These are phyloP conservation scores for Drosophila nigromelanica DNA, from an alignment of 1,140 invertebrate genomes.

Conservation along the genomic window DNA sequence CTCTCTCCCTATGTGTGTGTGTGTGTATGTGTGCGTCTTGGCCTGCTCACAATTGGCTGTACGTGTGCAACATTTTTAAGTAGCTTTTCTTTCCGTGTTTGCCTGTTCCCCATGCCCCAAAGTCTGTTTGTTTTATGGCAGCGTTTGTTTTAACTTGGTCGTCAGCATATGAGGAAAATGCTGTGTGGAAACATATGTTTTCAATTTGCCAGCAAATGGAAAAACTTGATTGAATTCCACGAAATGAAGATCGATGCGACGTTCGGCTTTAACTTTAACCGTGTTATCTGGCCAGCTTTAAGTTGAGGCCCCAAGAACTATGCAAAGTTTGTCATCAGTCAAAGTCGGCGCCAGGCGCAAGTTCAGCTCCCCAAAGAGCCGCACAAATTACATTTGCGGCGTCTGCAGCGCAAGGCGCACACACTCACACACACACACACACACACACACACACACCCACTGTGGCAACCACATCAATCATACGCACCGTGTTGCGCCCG, in stretches of 20 bases:
- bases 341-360: conserved; percentile 37
- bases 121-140: conserved; percentile 58
- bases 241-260: conserved; percentile 67
- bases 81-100: conserved; percentile 61
- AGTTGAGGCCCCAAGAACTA: conserved; percentile 38
- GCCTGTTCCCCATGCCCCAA: conserved; percentile 20
- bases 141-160: conserved; percentile 67
- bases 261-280: conserved; percentile 22
- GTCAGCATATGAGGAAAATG: conserved; percentile 28
- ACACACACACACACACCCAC: background rate
- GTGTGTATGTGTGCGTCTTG: conserved; percentile 33
- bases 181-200: conserved; percentile 70
- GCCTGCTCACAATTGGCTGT: conserved; percentile 72
- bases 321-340: conserved; percentile 64
- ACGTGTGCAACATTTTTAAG: conserved; percentile 82
- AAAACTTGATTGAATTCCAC: conserved; percentile 78
- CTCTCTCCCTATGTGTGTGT: conserved; percentile 14
- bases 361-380: conserved; percentile 54
- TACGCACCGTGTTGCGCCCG: conserved; percentile 67
- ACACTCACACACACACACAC: too few relatives aligned
- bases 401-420: conserved; percentile 42
- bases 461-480: conserved; percentile 62
- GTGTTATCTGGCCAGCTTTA: background rate
- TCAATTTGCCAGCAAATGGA: conserved; percentile 78
- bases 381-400: conserved; percentile 78